These are phyloP conservation scores for Tigriopus californicus DNA, from an alignment of 2,888 invertebrate genomes.

Conservation along the genomic window DNA sequence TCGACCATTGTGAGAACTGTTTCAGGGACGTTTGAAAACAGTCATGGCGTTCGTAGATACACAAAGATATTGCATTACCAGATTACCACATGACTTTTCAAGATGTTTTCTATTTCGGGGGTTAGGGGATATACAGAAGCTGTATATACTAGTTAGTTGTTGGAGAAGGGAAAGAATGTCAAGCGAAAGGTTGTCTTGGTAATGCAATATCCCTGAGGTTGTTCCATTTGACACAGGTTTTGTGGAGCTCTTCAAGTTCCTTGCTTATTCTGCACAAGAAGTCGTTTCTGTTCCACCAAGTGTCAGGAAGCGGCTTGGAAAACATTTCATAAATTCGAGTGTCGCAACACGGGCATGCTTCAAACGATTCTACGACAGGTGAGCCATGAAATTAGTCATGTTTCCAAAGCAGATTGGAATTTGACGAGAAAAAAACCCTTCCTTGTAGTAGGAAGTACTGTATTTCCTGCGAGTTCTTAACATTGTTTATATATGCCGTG, in stretches of 20 bases:
- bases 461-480: too few species aligned
- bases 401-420: too few species aligned
- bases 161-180: too few species aligned
- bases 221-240: neutral
- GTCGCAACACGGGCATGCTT: neutral
- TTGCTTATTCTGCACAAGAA: neutral
- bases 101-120: neutral
- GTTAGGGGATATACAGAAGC: too few species aligned
- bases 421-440: too few species aligned
- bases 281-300: neutral
- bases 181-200: too few species aligned
- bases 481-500: too few species aligned
- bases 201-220: neutral
- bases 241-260: neutral
- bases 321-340: conserved; percentile 5
- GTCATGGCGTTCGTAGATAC: neutral
- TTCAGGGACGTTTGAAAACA: neutral
- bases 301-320: neutral
- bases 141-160: too few species aligned
- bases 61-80: neutral
- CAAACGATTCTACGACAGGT: neutral
- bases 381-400: neutral
- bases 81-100: neutral
- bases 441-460: too few species aligned
- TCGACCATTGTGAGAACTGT: neutral